Evolutionary conservation across 2,888 invertebrate genomes (phyloP).

Genomic region (Blomia tropicalis): DNA sequence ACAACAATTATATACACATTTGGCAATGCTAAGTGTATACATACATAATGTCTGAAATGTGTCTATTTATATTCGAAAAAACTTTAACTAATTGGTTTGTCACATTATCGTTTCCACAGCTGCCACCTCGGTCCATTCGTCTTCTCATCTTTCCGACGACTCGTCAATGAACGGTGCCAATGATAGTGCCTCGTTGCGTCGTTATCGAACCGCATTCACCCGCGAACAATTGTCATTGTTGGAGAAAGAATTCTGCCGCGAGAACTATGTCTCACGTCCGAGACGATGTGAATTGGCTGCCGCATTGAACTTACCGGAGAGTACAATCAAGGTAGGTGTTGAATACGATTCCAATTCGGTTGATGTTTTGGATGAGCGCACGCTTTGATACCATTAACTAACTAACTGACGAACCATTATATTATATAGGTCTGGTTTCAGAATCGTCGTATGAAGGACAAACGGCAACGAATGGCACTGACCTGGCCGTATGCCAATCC

Average conservation of each 20-base stretch:
- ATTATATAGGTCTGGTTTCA: slow-evolving; percentile 84
- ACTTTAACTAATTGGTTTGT: slow-evolving; percentile 6
- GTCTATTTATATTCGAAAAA: too few species aligned
- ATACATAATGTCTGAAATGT: too few species aligned
- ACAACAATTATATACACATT: too few species aligned
- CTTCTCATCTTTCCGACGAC: slow-evolving; percentile 16
- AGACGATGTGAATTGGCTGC: slow-evolving; percentile 84
- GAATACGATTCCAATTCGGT: too few species aligned
- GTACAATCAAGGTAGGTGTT: slow-evolving; percentile 65
- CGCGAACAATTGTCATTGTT: slow-evolving; percentile 75
- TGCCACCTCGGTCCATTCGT: neutral
- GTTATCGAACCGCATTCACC: slow-evolving; percentile 93
- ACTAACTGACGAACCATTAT: too few species aligned
- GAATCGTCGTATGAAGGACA: slow-evolving; percentile 64
- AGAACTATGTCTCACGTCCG: slow-evolving; percentile 92
- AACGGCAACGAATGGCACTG: slow-evolving; percentile 79
- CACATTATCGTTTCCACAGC: neutral
- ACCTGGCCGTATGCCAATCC: slow-evolving; percentile 93
- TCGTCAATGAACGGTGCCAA: neutral
- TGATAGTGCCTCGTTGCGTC: slow-evolving; percentile 45
- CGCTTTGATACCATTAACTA: too few species aligned
- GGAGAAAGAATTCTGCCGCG: slow-evolving; percentile 89
- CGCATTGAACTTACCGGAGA: slow-evolving; percentile 79
- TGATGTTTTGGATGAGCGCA: too few species aligned
- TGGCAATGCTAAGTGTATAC: too few species aligned